Evolutionary conservation across 2,113 vertebrate genomes (phyloP).

Genomic region (Aramus guarauna): DNA sequence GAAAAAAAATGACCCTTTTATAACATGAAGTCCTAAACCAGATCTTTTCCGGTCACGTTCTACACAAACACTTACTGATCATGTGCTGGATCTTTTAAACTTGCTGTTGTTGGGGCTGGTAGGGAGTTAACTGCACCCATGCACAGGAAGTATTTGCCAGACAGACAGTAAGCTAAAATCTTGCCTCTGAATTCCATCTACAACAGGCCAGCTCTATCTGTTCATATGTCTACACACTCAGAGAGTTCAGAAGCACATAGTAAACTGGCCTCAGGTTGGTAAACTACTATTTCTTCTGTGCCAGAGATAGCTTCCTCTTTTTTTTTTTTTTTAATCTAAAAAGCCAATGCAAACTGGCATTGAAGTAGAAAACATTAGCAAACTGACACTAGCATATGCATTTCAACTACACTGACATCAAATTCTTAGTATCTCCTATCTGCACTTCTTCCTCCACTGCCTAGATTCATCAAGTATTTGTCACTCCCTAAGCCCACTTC

Average conservation of each 20-base stretch:
- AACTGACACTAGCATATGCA: not conserved
- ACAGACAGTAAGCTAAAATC: not conserved
- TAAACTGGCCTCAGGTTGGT: not conserved
- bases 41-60: not conserved
- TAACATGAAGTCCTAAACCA: constrained; percentile 27
- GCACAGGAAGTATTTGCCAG: not conserved
- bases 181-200: not conserved
- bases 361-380: not conserved
- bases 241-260: not conserved
- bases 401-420: not conserved
- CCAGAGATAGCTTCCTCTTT: not conserved
- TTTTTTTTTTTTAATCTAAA: not conserved
- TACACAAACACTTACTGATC: not conserved
- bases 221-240: not conserved
- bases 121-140: not conserved
- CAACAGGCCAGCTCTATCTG: not conserved
- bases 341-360: not conserved
- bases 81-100: not conserved
- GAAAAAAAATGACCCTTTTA: not conserved
- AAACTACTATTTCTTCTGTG: not conserved
- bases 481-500: not conserved
- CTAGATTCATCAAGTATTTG: not conserved
- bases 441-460: not conserved
- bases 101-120: not conserved
- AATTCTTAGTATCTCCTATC: not conserved